phyloP scores from a whole-genome alignment of 1,140 invertebrate genomes.

The Myzus persicae region DNA sequence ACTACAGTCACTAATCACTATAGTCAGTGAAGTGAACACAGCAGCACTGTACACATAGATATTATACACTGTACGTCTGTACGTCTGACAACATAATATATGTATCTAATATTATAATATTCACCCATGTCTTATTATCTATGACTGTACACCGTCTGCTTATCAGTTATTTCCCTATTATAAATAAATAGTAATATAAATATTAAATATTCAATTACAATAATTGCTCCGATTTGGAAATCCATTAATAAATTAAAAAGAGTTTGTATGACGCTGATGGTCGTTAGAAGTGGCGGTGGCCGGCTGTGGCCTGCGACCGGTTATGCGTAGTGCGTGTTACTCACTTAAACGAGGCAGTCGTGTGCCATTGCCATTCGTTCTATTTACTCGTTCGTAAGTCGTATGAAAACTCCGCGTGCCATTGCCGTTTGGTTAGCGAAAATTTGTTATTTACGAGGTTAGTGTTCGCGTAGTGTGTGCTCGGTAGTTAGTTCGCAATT shows the following conservation, averaged over 20 bases:
- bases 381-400: neutral
- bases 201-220: constrained; percentile 1
- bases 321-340: neutral
- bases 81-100: no score
- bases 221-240: neutral
- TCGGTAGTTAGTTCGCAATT: neutral
- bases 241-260: neutral
- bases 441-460: neutral
- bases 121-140: neutral
- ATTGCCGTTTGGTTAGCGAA: neutral
- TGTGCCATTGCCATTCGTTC: neutral
- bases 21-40: no score
- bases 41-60: no score
- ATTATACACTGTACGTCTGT: no score
- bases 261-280: neutral
- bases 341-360: no score
- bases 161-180: neutral
- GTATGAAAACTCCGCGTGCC: neutral
- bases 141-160: neutral
- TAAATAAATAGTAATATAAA: constrained; percentile 10
- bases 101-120: neutral
- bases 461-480: neutral
- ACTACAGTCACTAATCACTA: no score
- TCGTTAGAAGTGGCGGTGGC: neutral
- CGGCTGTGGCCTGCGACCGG: neutral